Conservation (phyloP, 92 coral and sea anemone genomes). For the Phenganax marumi region DNA sequence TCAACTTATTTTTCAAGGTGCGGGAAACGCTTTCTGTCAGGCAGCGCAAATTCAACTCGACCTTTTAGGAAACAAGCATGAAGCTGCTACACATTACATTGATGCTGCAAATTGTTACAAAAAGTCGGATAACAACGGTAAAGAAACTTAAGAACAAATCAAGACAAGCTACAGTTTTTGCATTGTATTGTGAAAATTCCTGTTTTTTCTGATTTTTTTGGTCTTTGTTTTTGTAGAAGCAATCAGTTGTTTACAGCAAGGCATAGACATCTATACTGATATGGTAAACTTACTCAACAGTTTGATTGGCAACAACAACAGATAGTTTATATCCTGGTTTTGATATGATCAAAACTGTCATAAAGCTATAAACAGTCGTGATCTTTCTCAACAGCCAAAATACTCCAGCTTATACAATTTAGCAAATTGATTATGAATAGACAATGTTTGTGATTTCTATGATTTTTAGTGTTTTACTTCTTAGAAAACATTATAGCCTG, state of each 20-base stretch:
- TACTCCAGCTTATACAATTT: too few species aligned
- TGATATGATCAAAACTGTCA: too few species aligned
- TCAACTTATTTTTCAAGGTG: conserved; percentile 57
- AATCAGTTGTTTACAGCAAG: conserved; percentile 77
- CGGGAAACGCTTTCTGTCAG: conserved; percentile 89
- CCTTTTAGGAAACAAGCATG: conserved; percentile 82
- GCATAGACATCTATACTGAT: conserved; percentile 90
- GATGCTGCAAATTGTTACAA: conserved; percentile 96
- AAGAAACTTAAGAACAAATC: background rate
- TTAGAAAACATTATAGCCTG: too few species aligned
- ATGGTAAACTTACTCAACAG: conserved; percentile 61
- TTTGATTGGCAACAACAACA: too few species aligned
- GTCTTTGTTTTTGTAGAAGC: conserved; percentile 67
- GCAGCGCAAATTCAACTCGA: conserved; percentile 86
- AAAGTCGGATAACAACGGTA: conserved; percentile 96
- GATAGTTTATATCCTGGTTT: too few species aligned
- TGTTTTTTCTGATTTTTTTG: background rate
- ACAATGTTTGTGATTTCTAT: too few species aligned
- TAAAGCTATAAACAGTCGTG: too few species aligned
- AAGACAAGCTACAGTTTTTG: background rate
- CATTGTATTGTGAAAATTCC: background rate
- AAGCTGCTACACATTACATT: conserved; percentile 91
- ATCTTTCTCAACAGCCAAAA: too few species aligned
- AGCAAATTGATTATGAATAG: too few species aligned
- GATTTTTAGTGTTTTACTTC: too few species aligned